These are phyloP conservation scores for Nephrotoma guestfalica DNA, from an alignment of 2,888 invertebrate species.

Conservation along the genomic window DNA sequence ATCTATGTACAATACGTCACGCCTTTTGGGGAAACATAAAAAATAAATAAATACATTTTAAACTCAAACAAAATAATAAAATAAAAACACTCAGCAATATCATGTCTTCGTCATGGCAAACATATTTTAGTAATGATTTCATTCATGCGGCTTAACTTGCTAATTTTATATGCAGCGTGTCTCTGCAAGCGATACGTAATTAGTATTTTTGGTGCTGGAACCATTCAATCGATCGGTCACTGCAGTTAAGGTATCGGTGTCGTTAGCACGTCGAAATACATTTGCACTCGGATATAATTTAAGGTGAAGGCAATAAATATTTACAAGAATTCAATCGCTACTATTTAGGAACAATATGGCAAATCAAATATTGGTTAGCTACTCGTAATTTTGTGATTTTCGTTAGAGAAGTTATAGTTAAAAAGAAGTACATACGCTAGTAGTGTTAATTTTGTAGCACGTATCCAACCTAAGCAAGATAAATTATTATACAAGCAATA, in stretches of 20 bases:
- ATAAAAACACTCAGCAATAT: background rate
- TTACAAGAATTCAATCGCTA: background rate
- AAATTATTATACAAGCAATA: background rate
- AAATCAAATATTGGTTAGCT: background rate
- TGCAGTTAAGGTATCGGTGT: background rate
- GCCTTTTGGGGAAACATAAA: background rate
- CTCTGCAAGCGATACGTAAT: background rate
- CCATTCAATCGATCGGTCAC: background rate
- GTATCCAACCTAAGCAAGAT: conserved; percentile 10
- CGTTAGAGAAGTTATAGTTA: background rate
- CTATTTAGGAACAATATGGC: background rate
- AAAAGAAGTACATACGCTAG: conserved; percentile 12
- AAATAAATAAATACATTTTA: background rate
- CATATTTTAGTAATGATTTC: background rate
- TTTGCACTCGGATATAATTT: too few species aligned
- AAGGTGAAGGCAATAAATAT: background rate
- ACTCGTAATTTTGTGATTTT: background rate
- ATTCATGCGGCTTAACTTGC: background rate
- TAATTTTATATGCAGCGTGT: background rate
- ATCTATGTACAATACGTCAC: background rate
- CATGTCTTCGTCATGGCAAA: background rate
- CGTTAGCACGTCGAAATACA: too few species aligned
- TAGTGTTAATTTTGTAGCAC: conserved; percentile 12
- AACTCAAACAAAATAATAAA: background rate
- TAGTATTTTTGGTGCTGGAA: background rate